phyloP scores from a whole-genome alignment of 2,797 vertebrate species.

The Pseudomugil tenellus region DNA sequence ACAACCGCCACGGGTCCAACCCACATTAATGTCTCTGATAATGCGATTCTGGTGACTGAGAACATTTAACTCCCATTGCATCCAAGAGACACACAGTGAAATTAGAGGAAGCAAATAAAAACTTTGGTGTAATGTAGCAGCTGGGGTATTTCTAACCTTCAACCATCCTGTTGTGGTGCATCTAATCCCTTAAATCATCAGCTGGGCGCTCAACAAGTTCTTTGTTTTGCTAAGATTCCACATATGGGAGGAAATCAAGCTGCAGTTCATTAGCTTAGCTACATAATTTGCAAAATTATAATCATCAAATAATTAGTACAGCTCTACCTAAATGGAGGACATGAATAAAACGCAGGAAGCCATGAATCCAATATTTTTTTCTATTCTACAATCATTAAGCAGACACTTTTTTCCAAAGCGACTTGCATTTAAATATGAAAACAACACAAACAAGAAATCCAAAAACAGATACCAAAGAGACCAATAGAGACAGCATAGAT shows the following conservation, averaged over 20 bases:
- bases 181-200: slow-evolving; percentile 55
- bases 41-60: slow-evolving; percentile 31
- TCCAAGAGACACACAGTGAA: slow-evolving; percentile 18
- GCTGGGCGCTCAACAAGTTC: slow-evolving; percentile 23
- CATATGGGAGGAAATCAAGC: neutral
- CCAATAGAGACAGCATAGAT: too few species aligned
- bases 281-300: neutral
- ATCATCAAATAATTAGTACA: neutral
- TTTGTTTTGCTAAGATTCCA: slow-evolving; percentile 1
- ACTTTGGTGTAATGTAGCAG: slow-evolving; percentile 43
- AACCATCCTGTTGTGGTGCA: slow-evolving; percentile 47
- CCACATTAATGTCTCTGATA: slow-evolving; percentile 39
- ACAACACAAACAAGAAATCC: too few species aligned
- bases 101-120: slow-evolving; percentile 37
- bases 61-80: slow-evolving; percentile 13
- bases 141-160: slow-evolving; percentile 41
- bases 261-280: neutral
- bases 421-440: too few species aligned
- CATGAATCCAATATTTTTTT: too few species aligned
- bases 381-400: too few species aligned
- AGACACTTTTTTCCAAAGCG: too few species aligned
- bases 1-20: slow-evolving; percentile 50
- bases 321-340: neutral
- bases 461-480: too few species aligned
- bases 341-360: neutral